Conservation (phyloP, 2,888 invertebrate genomes). For the Mimachlamys varia region DNA sequence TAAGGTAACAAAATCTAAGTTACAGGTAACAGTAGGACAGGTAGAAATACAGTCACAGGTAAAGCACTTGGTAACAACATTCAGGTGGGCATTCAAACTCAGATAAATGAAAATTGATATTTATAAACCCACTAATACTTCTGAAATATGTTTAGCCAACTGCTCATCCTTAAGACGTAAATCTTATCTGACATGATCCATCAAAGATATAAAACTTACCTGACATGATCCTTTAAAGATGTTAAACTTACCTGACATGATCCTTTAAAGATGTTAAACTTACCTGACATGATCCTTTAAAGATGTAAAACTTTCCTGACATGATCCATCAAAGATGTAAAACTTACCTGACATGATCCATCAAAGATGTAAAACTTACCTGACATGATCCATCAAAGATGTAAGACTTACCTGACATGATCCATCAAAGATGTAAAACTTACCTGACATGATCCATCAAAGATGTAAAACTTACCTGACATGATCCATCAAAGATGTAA, state of each 20-base stretch:
- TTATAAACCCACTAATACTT: background rate
- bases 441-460: conserved; percentile 74
- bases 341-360: no score
- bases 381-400: conserved; percentile 75
- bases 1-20: no score
- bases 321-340: conserved; percentile 74
- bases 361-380: conserved; percentile 57
- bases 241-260: conserved; percentile 68
- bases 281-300: no score
- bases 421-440: conserved; percentile 7
- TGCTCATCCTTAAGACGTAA: no score
- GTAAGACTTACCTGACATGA: no score
- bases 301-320: conserved; percentile 62
- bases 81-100: background rate
- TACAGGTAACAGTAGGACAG: background rate
- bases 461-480: no score
- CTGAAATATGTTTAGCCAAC: background rate
- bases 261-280: conserved; percentile 74
- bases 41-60: background rate
- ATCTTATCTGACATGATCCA: conserved; percentile 73
- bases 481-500: no score
- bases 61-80: no score
- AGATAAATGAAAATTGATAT: background rate
- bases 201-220: conserved; percentile 75
- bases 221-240: no score